Evolutionary conservation across 2,113 vertebrate species (phyloP), one percentile per base, ranked within the genome.

Genomic region (Mystacornis crossleyi): DNA sequence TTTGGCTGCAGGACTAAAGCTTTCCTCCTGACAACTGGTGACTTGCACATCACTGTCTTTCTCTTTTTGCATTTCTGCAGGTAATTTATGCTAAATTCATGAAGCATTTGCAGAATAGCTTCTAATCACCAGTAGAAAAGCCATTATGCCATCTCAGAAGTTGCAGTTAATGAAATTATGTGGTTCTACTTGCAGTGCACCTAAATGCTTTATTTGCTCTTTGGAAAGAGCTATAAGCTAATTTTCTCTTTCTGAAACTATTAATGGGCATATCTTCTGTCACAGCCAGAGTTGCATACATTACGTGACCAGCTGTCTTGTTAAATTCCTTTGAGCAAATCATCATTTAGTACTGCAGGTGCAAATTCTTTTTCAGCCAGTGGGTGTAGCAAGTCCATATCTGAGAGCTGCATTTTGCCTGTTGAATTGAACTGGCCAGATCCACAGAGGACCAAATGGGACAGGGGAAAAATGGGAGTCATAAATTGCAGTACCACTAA

Each of bases 401-500:
- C 28, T 0, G 0, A 81, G 25, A 78, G 33, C 48, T 61, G 55
- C 29, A 6, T 74, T 77, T 40, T 6, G 1, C 15, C 55, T 18
- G 16, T 25, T 55, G 62, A 70, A n/a, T 25, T 2, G 0, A 72
- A 79, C 29, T 40, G 48, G 45, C 21, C 43, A 57, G 57, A 40
- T 31, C 6, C 0, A 64, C 45, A 61, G 65, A 42, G 65, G 70
- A 60, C 53, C 53, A 18, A 80, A 28, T 9, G 25, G 26, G 33
- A 71, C 17, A 64, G 10, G 12, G 61, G 16, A 21, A 61, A 79
- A 74, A 70, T 5, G 50, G 1, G 8, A 81, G 25, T 1, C 1
- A 28, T 48, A 12, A 74, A 42, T 0, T 38, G 29, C 0, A 0
- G 45, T 69, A 38, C 45, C 13, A 9, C 18, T 33, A 34, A 60